These are phyloP conservation scores for Luperina testacea DNA, from an alignment of 2,888 invertebrate species.

Conservation along the genomic window DNA sequence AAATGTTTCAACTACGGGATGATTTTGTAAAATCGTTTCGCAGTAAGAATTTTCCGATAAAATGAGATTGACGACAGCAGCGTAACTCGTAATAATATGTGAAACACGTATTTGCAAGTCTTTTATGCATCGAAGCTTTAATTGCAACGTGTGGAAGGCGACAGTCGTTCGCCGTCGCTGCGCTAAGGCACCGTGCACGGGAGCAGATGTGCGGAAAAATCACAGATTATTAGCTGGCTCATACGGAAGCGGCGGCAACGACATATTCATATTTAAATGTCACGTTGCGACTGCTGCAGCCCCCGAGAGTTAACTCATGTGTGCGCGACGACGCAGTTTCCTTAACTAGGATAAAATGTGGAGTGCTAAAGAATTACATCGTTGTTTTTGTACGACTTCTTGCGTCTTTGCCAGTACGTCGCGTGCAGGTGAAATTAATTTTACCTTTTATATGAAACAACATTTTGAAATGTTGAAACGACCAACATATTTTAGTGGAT, in stretches of 20 bases:
- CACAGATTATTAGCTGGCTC: slow-evolving; percentile 84
- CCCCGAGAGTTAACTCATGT: slow-evolving; percentile 78
- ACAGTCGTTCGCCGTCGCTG: slow-evolving; percentile 58
- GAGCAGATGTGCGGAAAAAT: slow-evolving; percentile 88
- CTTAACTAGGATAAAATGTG: slow-evolving; percentile 69
- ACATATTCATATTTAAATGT: slow-evolving; percentile 89
- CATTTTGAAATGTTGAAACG: slow-evolving; percentile 49
- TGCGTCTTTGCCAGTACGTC: slow-evolving; percentile 39
- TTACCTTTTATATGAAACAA: slow-evolving; percentile 58
- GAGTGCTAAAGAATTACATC: slow-evolving; percentile 61
- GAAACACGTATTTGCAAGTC: slow-evolving; percentile 55
- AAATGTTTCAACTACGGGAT: slow-evolving; percentile 69
- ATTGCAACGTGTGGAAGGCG: slow-evolving; percentile 66
- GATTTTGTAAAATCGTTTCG: slow-evolving; percentile 63
- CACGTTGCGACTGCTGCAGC: slow-evolving; percentile 78
- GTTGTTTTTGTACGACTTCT: slow-evolving; percentile 63
- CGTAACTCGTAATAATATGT: slow-evolving; percentile 38
- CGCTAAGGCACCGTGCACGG: slow-evolving; percentile 60
- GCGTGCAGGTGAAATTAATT: slow-evolving; percentile 59
- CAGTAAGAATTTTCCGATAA: slow-evolving; percentile 53
- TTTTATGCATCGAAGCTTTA: slow-evolving; percentile 68
- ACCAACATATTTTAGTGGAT: slow-evolving; percentile 46
- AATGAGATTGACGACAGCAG: slow-evolving; percentile 34
- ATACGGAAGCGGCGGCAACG: slow-evolving; percentile 75
- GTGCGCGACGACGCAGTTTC: slow-evolving; percentile 66